Conservation (phyloP, 2,888 invertebrate species). For the Dermolepida albohirtum region DNA sequence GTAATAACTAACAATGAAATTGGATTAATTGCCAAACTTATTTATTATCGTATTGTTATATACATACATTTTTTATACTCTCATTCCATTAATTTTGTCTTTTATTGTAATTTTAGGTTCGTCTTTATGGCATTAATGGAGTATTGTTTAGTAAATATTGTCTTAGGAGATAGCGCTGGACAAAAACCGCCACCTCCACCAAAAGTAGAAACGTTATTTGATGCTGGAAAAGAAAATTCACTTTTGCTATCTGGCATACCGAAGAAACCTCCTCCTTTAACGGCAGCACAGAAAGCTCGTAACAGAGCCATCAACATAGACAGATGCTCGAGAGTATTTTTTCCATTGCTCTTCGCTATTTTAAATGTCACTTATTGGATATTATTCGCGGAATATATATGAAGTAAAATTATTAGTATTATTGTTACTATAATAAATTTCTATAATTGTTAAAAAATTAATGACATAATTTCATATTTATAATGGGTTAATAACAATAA, state of each 20-base stretch:
- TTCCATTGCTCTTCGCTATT: constrained; percentile 76
- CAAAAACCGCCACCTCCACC: constrained; percentile 69
- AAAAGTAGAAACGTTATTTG: constrained; percentile 69
- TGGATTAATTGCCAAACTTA: no score
- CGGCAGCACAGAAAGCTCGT: constrained; percentile 72
- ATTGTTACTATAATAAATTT: no score
- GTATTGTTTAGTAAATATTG: constrained; percentile 89
- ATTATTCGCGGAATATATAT: constrained; percentile 78
- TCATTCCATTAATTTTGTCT: no score
- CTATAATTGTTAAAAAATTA: no score
- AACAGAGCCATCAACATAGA: constrained; percentile 78
- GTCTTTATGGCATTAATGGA: constrained; percentile 96
- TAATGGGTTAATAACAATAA: no score
- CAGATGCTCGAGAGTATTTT: constrained; percentile 76
- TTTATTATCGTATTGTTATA: no score
- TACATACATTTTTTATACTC: no score
- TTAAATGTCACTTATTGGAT: constrained; percentile 80
- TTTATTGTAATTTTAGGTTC: constrained; percentile 71
- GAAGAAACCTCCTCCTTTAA: constrained; percentile 63
- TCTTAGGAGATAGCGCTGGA: constrained; percentile 79
- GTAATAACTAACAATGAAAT: no score
- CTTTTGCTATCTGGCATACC: constrained; percentile 60
- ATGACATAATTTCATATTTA: no score
- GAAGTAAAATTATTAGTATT: constrained; percentile 54
- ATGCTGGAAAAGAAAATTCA: constrained; percentile 66